Percentiles rank a stretch among this genome's conserved stretches.
Conservation (phyloP, 2,113 vertebrate species). For the Chlorocebus sabaeus region DNA sequence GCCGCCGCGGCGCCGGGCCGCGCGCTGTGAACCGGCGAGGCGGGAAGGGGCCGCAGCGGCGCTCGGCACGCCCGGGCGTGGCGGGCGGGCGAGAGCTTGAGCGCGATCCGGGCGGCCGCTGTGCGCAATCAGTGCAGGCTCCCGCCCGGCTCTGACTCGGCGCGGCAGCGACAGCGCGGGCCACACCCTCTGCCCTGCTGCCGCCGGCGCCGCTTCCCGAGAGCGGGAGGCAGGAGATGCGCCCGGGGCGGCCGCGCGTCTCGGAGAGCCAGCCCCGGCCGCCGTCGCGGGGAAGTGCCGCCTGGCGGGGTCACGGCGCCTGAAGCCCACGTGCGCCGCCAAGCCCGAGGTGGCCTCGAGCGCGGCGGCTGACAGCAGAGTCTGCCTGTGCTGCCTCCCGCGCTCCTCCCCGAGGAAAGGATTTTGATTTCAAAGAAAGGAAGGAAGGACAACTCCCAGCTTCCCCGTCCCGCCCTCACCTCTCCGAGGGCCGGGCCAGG, state of each 20-base stretch:
- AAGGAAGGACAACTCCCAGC: constrained; percentile 77
- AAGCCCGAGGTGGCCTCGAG: neutral
- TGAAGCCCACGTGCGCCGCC: constrained; percentile 70
- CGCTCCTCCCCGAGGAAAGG: constrained; percentile 58
- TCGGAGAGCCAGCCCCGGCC: neutral
- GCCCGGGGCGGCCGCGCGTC: constrained; percentile 30
- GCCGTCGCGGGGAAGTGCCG: constrained; percentile 9
- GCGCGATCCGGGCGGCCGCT: constrained; percentile 5
- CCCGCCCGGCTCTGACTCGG: constrained; percentile 50
- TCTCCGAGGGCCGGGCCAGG: constrained; percentile 22
- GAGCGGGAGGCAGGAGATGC: constrained; percentile 60
- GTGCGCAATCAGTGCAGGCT: constrained; percentile 23
- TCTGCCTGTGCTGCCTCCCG: neutral
- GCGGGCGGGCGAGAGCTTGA: constrained; percentile 10
- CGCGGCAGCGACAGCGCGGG: constrained; percentile 18
- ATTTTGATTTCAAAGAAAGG: constrained; percentile 75
- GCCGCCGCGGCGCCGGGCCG: constrained; percentile 59
- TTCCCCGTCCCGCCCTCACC: constrained; percentile 72
- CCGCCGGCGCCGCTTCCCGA: constrained; percentile 59
- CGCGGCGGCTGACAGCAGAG: constrained; percentile 41
- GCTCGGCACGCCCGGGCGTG: constrained; percentile 49
- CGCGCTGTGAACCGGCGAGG: constrained; percentile 41
- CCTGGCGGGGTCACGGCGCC: constrained; percentile 37
- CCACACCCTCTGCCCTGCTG: constrained; percentile 77
- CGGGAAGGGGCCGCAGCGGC: constrained; percentile 41